These are phyloP conservation scores for Musca domestica DNA, from an alignment of 1,140 invertebrate species.

Conservation along the genomic window DNA sequence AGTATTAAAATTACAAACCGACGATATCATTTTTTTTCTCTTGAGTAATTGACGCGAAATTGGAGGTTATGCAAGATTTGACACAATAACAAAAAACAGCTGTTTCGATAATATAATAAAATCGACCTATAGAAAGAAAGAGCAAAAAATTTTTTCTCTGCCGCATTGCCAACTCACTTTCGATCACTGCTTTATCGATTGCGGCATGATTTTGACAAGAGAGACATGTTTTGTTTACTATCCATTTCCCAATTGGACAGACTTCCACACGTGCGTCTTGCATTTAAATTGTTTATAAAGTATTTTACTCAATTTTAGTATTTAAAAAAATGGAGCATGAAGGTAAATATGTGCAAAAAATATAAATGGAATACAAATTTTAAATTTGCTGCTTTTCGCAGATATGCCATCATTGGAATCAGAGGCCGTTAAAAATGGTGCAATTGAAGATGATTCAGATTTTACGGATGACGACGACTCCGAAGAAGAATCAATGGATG, in stretches of 20 bases:
- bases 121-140: no score
- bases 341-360: slow-evolving; percentile 12
- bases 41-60: background rate
- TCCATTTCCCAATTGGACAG: no score
- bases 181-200: no score
- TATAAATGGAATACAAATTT: no score
- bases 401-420: slow-evolving; percentile 20
- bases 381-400: background rate
- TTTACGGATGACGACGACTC: slow-evolving; percentile 41
- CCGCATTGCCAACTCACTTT: no score
- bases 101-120: background rate
- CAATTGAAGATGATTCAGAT: background rate
- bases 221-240: slow-evolving; percentile 1
- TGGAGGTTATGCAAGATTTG: slow-evolving; percentile 45
- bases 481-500: slow-evolving; percentile 27
- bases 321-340: slow-evolving; percentile 16
- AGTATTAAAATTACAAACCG: slow-evolving; percentile 9
- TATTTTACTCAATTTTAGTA: slow-evolving; percentile 1
- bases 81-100: slow-evolving; percentile 19
- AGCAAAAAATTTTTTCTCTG: no score
- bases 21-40: slow-evolving; percentile 21
- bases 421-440: background rate
- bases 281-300: slow-evolving; percentile 7
- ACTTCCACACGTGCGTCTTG: background rate
- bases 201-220: no score